phyloP scores from a whole-genome alignment of 1,140 invertebrate species.

The Trichonephila inaurata region DNA sequence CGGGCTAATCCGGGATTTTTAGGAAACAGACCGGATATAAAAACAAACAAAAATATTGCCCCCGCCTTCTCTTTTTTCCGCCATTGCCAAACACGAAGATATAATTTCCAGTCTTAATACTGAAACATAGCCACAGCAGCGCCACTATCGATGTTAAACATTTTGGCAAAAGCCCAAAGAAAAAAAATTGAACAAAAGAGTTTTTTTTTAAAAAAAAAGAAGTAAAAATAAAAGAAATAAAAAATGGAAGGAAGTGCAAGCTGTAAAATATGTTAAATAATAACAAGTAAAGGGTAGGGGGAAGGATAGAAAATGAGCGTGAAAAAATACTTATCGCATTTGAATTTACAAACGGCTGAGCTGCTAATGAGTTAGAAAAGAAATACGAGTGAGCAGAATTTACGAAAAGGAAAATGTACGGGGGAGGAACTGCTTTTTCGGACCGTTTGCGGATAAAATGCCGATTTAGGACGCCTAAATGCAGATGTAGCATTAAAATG shows the following conservation, averaged over 20 bases:
- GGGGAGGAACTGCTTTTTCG: background rate
- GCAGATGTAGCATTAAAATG: constrained; percentile 41
- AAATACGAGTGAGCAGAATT: constrained; percentile 14
- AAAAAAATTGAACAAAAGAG: constrained; percentile 2
- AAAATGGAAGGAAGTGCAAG: background rate
- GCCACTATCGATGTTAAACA: constrained; percentile 60
- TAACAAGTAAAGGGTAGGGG: background rate
- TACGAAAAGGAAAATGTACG: constrained; percentile 2
- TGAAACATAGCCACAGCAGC: constrained; percentile 27
- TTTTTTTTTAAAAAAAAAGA: background rate
- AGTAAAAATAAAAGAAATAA: background rate
- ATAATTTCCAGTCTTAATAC: constrained; percentile 62
- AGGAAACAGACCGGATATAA: constrained; percentile 10
- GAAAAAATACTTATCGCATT: constrained; percentile 67
- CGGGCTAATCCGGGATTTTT: background rate
- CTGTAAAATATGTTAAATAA: constrained; percentile 58
- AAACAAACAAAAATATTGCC: background rate
- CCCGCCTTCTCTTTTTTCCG: background rate
- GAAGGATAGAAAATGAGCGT: background rate
- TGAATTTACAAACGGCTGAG: constrained; percentile 58
- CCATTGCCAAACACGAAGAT: constrained; percentile 38
- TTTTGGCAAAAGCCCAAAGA: constrained; percentile 50
- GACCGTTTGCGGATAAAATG: constrained; percentile 41
- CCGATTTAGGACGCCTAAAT: constrained; percentile 36
- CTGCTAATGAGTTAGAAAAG: constrained; percentile 56